These are phyloP conservation scores for Ephydatia muelleri DNA, from an alignment of 37 sponge, comb jelly and placozoan species.

Conservation along the genomic window DNA sequence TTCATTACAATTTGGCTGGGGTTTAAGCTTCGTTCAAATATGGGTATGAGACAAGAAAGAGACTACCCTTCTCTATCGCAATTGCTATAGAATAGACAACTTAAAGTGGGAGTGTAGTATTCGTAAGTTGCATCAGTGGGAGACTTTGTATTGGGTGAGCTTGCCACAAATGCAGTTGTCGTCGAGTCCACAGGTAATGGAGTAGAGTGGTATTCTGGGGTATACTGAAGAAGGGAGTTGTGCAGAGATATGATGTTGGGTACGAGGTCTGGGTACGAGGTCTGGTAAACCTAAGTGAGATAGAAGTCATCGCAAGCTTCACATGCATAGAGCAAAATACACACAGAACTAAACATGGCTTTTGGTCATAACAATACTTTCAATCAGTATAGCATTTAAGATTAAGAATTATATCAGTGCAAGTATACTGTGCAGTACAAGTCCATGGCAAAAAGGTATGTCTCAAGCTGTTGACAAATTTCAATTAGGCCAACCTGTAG, in stretches of 20 bases:
- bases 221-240: slow-evolving; percentile 19
- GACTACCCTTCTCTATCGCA: no score
- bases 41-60: no score
- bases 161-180: slow-evolving; percentile 70
- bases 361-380: neutral
- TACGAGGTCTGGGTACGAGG: no score
- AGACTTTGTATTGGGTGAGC: neutral
- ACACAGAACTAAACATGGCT: neutral
- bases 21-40: no score
- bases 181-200: slow-evolving; percentile 76
- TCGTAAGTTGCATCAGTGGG: no score
- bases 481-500: neutral
- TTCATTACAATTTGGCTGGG: no score
- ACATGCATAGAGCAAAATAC: neutral
- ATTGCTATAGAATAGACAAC: no score
- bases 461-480: neutral
- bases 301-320: no score
- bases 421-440: no score
- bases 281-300: slow-evolving; percentile 61
- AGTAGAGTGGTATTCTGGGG: slow-evolving; percentile 29
- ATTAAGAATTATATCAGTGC: no score
- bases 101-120: no score
- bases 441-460: neutral
- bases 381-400: no score
- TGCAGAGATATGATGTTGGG: slow-evolving; percentile 48